Evolutionary conservation across 2,888 invertebrate species (phyloP), one percentile per base, ranked within the genome.

Genomic region (Shargacucullia verbasci): DNA sequence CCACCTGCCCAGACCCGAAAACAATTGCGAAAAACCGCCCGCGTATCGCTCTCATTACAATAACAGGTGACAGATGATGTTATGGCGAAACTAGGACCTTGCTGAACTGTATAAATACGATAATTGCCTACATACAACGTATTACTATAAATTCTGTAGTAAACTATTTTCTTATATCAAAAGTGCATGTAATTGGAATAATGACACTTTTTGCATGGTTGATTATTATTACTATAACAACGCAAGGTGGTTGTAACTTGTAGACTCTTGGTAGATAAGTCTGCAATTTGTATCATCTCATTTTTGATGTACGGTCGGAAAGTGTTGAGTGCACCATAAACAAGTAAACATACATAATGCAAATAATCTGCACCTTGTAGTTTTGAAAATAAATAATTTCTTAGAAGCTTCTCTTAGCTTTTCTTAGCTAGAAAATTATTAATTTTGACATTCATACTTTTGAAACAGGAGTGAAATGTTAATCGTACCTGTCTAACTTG

Each of bases 1-100:
- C 57, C 89, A 89, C 90, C 91, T 91, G 92, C 86, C 69, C 60
- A 58, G 57, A 67, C 59, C 83, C 86, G 71, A 84, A 90, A 90
- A 90, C 85, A 84, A 86, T 86, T 84, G 88, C 87, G 82, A 90
- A 88, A 86, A 86, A 86, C 81, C 72, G 63, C 67, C 11, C 29
- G 34, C n/a, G 44, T 45, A 44, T 73, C 62, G 52, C 44, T 57
- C 59, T 70, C 62, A 74, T 76, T 74, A 73, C 53, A 76, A 75
- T 71, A 82, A 84, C 91, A 91, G 92, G 90, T 91, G 91, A 76
- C 40, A 57, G 50, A 67, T 56, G 53, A 59, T 76, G 41, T 67
- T 71, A 77, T 74, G 70, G 71, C 33, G 27, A 63, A 59, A 55
- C 62, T 58, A 70, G 38, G 52, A 66, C 65, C 43, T 58, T 57